Evolutionary conservation across 2,888 invertebrate genomes (phyloP).

Genomic region (Drosophila multiciliata): DNA sequence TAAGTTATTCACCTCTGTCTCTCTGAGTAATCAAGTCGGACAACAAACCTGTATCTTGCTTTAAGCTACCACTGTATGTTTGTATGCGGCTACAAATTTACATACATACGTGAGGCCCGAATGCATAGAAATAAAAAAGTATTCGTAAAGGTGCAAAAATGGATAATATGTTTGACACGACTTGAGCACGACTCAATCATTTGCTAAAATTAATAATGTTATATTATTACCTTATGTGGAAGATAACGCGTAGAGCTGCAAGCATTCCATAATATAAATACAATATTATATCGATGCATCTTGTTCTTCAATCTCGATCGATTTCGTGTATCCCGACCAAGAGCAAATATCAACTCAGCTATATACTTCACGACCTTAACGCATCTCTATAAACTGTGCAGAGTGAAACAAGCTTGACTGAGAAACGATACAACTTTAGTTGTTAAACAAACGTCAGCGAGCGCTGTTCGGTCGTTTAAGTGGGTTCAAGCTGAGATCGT

Average conservation of each 20-base stretch:
- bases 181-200: conserved; percentile 5
- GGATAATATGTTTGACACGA: conserved; percentile 2
- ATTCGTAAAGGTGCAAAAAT: conserved; percentile 20
- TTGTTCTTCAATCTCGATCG: not conserved
- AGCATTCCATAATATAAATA: not conserved
- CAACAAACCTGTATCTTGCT: conserved; percentile 52
- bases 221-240: not conserved
- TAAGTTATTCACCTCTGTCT: conserved; percentile 17
- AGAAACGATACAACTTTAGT: conserved; percentile 58
- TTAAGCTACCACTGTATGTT: conserved; percentile 2
- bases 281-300: not conserved
- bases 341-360: not conserved
- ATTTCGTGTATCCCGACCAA: not conserved
- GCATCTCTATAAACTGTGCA: conserved; percentile 35
- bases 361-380: conserved; percentile 11
- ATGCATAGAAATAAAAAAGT: not conserved
- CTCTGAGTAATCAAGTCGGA: conserved; percentile 4
- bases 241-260: not conserved
- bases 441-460: conserved; percentile 73
- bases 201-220: not conserved
- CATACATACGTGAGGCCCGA: conserved; percentile 1
- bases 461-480: conserved; percentile 52
- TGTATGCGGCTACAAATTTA: not conserved
- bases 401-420: conserved; percentile 23
- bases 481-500: conserved; percentile 24